Evolutionary conservation across 2,113 vertebrate species (phyloP), one percentile per base, ranked within the genome.

Genomic region (Nyctibius bracteatus): DNA sequence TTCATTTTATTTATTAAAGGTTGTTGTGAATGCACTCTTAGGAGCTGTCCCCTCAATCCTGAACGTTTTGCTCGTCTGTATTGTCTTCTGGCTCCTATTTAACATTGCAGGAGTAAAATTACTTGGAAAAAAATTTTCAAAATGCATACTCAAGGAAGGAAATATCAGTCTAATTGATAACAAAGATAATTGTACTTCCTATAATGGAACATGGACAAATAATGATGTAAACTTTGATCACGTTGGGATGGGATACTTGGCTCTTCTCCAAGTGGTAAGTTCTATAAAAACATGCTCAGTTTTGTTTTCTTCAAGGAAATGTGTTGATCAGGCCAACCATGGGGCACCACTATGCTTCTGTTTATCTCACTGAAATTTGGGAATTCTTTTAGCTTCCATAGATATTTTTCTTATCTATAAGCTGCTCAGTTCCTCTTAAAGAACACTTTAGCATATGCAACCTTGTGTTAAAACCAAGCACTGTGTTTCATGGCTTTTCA

Each of bases 41-140:
- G 98, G 98, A 27, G 98, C 98, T 63, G 94, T 98, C 62, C 98
- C 98, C 25, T 98, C 98, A 20, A 98, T 98, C 91, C 24, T 98
- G 84, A 98, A 98, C 0, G 98, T 98, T 55, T 81, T 98, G 75
- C 97, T 98, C 2, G 98, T 98, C 92, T 98, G 98, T 44, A 12
- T 98, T 84, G 98, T 98, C 73, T 98, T 98, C 96, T 98, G 98
- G 98, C 97, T 98, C 90, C 97, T 97, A n/a, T 98, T 98, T 90
- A 98, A 98, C 17, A 97, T 98, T 57, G 72, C 96, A 58, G 98
- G 98, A 93, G 97, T 98, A 28, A 96, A 93, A 68, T 90, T 97
- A 10, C 94, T 98, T 33, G 95, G 97, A 57, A 94, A 87, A 44
- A 97, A 65, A 33, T 98, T 98, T 96, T 93, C 39, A 10, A 97